These are phyloP conservation scores for Oryzias javanicus DNA, from an alignment of 2,113 vertebrate genomes.

Conservation along the genomic window DNA sequence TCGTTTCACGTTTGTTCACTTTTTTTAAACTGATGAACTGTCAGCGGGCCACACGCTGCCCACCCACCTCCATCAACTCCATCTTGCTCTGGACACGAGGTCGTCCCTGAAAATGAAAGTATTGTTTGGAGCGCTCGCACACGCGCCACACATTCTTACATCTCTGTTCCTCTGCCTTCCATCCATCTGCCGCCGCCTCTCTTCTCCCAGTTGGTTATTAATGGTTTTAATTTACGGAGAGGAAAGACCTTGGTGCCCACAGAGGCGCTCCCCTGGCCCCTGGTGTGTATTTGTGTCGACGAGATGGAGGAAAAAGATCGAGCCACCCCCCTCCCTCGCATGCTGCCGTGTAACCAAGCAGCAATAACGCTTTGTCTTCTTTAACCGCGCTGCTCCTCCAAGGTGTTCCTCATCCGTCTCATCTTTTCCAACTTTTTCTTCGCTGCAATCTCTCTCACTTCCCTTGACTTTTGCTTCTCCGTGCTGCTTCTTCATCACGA, in stretches of 20 bases:
- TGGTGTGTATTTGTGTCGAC: conserved; percentile 57
- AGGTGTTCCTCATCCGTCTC: conserved; percentile 53
- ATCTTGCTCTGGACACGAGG: no score
- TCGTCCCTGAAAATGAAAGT: no score
- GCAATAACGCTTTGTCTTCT: conserved; percentile 78
- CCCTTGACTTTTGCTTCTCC: conserved; percentile 13
- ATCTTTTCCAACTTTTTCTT: conserved; percentile 21
- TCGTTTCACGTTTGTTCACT: no score
- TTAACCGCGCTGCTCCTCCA: conserved; percentile 71
- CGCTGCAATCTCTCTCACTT: conserved; percentile 26
- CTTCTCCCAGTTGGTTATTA: conserved; percentile 83
- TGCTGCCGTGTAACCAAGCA: conserved; percentile 56
- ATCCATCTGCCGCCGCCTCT: conserved; percentile 35
- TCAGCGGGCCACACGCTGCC: no score
- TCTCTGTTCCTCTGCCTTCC: conserved; percentile 14
- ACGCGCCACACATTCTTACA: background rate
- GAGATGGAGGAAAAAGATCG: conserved; percentile 20
- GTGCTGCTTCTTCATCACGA: background rate
- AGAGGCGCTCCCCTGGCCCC: conserved; percentile 73
- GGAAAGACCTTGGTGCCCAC: conserved; percentile 75
- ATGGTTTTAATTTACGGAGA: conserved; percentile 90
- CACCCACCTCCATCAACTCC: no score
- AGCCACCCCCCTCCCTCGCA: conserved; percentile 21
- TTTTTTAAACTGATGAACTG: no score
- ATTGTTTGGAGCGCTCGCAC: no score